A percentile compares a stretch with the other conserved stretches of the same genome.
These are phyloP conservation scores for Theristicus caerulescens DNA, from an alignment of 2,113 vertebrate genomes.

Conservation along the genomic window DNA sequence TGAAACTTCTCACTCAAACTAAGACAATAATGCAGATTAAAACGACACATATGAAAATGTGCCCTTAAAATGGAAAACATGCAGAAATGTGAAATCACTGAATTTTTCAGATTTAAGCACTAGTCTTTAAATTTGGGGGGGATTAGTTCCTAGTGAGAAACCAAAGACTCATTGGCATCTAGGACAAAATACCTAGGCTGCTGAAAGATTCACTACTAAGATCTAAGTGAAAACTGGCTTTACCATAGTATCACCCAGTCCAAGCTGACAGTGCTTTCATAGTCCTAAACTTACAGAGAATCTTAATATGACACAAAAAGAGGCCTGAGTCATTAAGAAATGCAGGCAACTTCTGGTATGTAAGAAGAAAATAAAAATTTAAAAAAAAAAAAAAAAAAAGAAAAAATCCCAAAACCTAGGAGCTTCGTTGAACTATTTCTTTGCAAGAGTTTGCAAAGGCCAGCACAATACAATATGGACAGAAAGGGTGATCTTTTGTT, in stretches of 20 bases:
- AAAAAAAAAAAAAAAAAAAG: not conserved
- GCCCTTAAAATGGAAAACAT: not conserved
- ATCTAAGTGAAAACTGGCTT: not conserved
- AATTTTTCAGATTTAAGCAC: not conserved
- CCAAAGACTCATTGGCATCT: not conserved
- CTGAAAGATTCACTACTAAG: not conserved
- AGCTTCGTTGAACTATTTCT: not conserved
- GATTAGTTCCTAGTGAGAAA: not conserved
- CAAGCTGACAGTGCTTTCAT: not conserved
- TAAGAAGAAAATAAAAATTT: not conserved
- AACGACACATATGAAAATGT: not conserved
- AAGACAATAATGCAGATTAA: not conserved
- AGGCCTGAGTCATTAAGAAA: not conserved
- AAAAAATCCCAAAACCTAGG: not conserved
- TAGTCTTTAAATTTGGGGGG: not conserved
- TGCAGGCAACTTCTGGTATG: not conserved
- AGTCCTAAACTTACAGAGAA: not conserved
- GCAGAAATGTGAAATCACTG: not conserved
- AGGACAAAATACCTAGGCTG: not conserved
- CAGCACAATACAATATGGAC: not conserved
- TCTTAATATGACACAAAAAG: not conserved
- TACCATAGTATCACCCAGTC: not conserved
- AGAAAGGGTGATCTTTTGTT: not conserved
- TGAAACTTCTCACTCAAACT: not conserved
- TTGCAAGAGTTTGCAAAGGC: not conserved